Evolutionary conservation across 2,888 invertebrate genomes (phyloP).

Genomic region (Eupithecia exiguata): DNA sequence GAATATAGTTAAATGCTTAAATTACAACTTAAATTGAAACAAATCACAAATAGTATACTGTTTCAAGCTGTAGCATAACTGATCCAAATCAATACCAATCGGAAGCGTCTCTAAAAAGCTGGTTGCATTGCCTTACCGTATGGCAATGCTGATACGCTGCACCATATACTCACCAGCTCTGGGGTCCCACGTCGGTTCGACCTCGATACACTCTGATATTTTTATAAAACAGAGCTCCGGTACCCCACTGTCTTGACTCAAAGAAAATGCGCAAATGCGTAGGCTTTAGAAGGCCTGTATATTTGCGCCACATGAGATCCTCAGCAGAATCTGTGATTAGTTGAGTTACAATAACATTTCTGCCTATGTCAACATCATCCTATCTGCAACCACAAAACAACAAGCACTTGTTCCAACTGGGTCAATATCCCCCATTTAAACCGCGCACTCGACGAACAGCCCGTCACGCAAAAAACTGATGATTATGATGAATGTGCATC

Average conservation of each 20-base stretch:
- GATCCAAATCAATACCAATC: too few relatives aligned
- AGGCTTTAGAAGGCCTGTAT: not conserved
- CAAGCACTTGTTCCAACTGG: slow-evolving; percentile 7
- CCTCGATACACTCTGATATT: too few relatives aligned
- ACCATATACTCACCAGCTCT: too few relatives aligned
- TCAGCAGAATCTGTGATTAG: too few relatives aligned
- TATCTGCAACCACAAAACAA: not conserved
- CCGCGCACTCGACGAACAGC: slow-evolving; percentile 1
- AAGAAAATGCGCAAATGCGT: not conserved
- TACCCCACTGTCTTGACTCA: not conserved
- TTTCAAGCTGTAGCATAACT: too few relatives aligned
- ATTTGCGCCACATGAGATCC: not conserved
- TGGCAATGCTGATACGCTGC: too few relatives aligned
- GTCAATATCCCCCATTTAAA: slow-evolving; percentile 19
- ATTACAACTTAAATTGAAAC: too few relatives aligned
- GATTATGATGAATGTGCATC: slow-evolving; percentile 32
- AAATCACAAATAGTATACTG: too few relatives aligned
- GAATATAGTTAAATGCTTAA: too few relatives aligned
- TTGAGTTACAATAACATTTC: not conserved
- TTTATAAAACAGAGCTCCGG: not conserved
- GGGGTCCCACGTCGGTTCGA: too few relatives aligned
- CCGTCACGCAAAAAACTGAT: slow-evolving; percentile 28
- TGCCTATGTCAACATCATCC: not conserved
- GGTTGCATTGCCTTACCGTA: too few relatives aligned
- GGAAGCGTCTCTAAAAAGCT: too few relatives aligned